A percentile compares a stretch with the other conserved stretches of the same genome.
phyloP scores from a whole-genome alignment of 2,797 vertebrate species.

The Myotis vivesi region DNA sequence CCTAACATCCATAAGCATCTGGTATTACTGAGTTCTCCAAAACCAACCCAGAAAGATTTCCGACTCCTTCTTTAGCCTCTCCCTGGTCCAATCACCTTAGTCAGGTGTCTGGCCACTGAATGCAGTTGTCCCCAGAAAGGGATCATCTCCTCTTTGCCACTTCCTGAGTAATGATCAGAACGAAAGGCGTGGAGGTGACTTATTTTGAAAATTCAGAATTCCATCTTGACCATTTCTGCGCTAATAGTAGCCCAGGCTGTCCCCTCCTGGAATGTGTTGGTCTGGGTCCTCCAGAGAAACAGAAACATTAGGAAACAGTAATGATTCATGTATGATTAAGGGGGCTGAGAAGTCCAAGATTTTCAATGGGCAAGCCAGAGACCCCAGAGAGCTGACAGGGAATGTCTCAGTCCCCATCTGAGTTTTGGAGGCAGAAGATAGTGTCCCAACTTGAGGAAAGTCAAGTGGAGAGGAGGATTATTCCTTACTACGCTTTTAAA shows the following conservation, averaged over 20 bases:
- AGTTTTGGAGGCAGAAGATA: not conserved
- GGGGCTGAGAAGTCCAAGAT: not conserved
- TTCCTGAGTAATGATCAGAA: not conserved
- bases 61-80: not conserved
- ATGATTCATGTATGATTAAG: accelerated
- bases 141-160: not conserved
- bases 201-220: not conserved
- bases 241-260: not conserved
- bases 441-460: not conserved
- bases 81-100: not conserved
- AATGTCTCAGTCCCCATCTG: not conserved
- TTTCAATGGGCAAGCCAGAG: not conserved
- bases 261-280: not conserved
- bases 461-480: not conserved
- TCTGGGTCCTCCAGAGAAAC: not conserved
- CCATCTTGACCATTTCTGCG: not conserved
- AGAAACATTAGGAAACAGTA: not conserved
- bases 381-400: not conserved
- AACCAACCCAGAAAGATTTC: not conserved
- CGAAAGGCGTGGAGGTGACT: not conserved
- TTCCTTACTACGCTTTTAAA: not conserved
- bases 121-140: not conserved
- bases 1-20: not conserved
- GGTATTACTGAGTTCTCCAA: not conserved
- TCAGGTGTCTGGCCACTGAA: not conserved